Evolutionary conservation across 2,797 vertebrate genomes (phyloP), one percentile per base, ranked within the genome.

Genomic region (Octomys mimax): DNA sequence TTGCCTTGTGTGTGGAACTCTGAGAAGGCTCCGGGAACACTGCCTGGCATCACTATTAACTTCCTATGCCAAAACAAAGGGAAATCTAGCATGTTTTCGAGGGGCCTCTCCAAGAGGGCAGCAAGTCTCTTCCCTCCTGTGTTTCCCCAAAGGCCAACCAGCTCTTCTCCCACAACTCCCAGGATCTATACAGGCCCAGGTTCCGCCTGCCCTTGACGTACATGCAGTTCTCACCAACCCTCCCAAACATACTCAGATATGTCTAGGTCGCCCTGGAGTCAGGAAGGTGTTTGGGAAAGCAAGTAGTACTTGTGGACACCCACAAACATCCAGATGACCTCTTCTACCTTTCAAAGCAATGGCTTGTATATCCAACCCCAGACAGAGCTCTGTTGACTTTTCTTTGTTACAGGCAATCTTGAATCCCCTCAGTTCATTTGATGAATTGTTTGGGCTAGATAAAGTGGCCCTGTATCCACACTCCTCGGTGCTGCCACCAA

Each of bases 381-480:
- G 75, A 97, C 95, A 96, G 96, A 96, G 62, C 64, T 84, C 83
- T 71, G 1, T 96, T 98, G 97, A 95, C 96, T 98, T 96, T 96
- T 92, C 91, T 96, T 97, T 97, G 96, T 83, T 95, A 94, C 95
- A 96, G 95, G 93, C 91, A 93, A 96, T 96, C 95, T 91, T 0
- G 0, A 91, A 95, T 93, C 70, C 86, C 86, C 94, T 87, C 80
- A 86, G 86, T 96, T 97, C 46, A 52, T 96, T 96, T 96, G 82
- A 97, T 18, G 21, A 97, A 97, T 92, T 98, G 97, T 89, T 98
- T 98, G 78, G 88, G 87, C 88, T 97, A 98, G 98, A 98, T 98
- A 98, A 98, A 98, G 96, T 64, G 95, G 90, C 86, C 94, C 94
- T 97, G 96, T 97, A 98, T 97, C 97, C 97, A 97, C 94, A 98